A percentile compares a stretch with the other conserved stretches of the same genome.
Conservation (phyloP, 2,888 invertebrate species). For the Brenthis hecate region DNA sequence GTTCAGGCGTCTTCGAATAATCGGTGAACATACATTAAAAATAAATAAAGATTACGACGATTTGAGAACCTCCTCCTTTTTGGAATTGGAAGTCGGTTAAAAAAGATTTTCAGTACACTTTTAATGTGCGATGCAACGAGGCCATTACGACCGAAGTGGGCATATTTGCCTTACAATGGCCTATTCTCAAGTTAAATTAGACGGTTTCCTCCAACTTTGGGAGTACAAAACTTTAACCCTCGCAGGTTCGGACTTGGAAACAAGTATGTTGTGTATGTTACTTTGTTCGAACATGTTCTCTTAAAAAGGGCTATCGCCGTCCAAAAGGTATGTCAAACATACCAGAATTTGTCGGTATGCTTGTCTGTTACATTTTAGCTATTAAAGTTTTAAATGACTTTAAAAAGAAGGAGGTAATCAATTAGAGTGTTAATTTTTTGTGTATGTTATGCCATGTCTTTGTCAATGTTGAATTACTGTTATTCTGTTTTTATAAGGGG, state of each 20-base stretch:
- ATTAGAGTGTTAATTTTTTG: too few species aligned
- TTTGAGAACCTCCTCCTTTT: too few species aligned
- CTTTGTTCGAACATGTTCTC: neutral
- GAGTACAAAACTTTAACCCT: constrained; percentile 12
- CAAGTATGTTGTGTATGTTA: constrained; percentile 3
- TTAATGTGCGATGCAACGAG: constrained; percentile 16
- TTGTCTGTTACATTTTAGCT: neutral
- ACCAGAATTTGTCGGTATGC: neutral
- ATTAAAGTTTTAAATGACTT: too few species aligned
- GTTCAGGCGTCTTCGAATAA: too few species aligned
- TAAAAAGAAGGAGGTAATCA: too few species aligned
- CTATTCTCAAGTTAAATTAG: constrained; percentile 32
- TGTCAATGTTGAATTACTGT: too few species aligned
- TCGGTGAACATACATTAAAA: too few species aligned
- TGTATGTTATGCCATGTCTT: too few species aligned
- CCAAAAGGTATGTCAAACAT: too few species aligned
- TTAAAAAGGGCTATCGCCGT: neutral
- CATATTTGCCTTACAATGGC: constrained; percentile 29
- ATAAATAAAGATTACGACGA: too few species aligned
- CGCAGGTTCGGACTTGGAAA: neutral
- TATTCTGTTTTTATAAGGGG: too few species aligned
- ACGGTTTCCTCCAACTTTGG: constrained; percentile 24
- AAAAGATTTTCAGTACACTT: neutral
- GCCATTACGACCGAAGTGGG: constrained; percentile 9
- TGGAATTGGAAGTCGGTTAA: too few species aligned